These are phyloP conservation scores for Microplitis deprimator DNA, from an alignment of 2,888 invertebrate genomes.

Conservation along the genomic window DNA sequence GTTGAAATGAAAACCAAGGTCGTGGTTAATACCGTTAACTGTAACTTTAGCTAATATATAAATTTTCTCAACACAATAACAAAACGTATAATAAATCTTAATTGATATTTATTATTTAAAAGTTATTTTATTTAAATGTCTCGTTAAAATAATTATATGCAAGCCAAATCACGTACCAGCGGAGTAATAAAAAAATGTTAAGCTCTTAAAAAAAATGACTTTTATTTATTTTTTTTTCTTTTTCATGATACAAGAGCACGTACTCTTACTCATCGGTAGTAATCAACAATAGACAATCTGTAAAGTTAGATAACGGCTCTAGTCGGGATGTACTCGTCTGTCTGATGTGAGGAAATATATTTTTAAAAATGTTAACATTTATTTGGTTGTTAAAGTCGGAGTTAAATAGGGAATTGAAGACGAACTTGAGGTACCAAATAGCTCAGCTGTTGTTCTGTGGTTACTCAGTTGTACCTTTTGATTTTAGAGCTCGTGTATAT, in stretches of 20 bases:
- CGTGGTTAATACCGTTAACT: conserved; percentile 26
- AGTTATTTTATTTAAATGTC: background rate
- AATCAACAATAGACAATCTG: conserved; percentile 1
- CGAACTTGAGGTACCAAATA: background rate
- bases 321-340: background rate
- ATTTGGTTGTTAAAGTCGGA: background rate
- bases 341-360: background rate
- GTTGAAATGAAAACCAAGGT: conserved; percentile 26
- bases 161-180: background rate
- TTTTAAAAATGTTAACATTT: background rate
- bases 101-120: background rate
- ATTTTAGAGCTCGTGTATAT: background rate
- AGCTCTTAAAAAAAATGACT: background rate
- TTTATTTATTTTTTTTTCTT: background rate
- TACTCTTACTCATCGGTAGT: conserved; percentile 20
- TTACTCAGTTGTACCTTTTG: background rate
- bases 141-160: background rate
- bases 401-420: background rate
- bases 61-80: background rate
- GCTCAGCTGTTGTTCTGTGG: background rate
- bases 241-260: background rate
- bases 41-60: conserved; percentile 21
- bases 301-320: conserved; percentile 18
- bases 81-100: background rate
- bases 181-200: background rate